A percentile compares a stretch with the other conserved stretches of the same genome.
Conservation (phyloP, 2,797 vertebrate species). For the Enteromius fasciolatus region DNA sequence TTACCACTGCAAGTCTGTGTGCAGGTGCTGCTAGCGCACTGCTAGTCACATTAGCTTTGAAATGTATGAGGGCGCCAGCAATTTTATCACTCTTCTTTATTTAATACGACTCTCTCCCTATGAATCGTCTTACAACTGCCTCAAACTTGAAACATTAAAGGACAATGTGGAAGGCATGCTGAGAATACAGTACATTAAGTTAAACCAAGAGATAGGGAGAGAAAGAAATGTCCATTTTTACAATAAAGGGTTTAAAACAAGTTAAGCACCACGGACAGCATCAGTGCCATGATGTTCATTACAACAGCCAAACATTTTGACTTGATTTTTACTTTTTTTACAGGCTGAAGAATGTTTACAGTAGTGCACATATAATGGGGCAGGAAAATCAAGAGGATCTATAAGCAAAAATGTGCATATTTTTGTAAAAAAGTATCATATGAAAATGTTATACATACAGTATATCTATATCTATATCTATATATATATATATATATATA, state of each 20-base stretch:
- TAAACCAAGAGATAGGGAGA: conserved; percentile 68
- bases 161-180: conserved; percentile 75
- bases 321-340: neutral
- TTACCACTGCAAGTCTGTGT: conserved; percentile 91
- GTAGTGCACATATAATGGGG: neutral
- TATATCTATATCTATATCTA: neutral
- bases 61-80: conserved; percentile 88
- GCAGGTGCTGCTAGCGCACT: conserved; percentile 88
- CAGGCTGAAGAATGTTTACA: neutral
- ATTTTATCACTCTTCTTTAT: conserved; percentile 97
- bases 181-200: conserved; percentile 76
- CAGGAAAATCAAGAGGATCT: neutral
- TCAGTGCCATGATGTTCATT: conserved; percentile 4
- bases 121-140: conserved; percentile 84
- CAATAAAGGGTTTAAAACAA: conserved; percentile 24
- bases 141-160: conserved; percentile 90
- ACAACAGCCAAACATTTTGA: neutral
- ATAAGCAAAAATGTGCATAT: neutral
- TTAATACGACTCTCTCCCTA: conserved; percentile 83
- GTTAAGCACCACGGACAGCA: neutral
- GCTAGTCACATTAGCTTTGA: conserved; percentile 93
- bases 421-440: neutral
- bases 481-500: no score
- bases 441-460: neutral
- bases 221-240: neutral